Conservation (phyloP, 2,797 vertebrate species). For the Columba guinea region DNA sequence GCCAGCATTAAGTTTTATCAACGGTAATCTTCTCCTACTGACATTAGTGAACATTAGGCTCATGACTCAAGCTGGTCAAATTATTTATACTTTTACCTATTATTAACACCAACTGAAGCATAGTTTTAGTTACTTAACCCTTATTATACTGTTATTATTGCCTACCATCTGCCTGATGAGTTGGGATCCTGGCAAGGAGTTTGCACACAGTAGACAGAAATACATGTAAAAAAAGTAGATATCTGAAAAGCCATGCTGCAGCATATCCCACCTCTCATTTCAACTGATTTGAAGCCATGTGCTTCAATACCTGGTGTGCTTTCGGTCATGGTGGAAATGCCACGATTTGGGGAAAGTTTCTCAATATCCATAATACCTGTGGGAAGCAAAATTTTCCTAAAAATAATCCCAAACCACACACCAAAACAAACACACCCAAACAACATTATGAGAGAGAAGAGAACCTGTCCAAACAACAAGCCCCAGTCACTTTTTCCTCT, state of each 20-base stretch:
- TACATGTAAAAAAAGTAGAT: neutral
- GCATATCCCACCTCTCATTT: neutral
- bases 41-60: neutral
- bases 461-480: too few species aligned
- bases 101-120: neutral
- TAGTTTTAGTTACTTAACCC: neutral
- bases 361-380: neutral
- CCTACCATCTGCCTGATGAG: neutral
- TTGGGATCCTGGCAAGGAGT: neutral
- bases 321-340: rapidly evolving
- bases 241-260: neutral
- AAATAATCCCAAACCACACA: too few species aligned
- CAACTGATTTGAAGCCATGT: neutral
- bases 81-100: neutral
- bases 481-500: neutral
- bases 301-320: rapidly evolving
- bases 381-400: neutral
- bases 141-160: neutral
- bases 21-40: neutral
- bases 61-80: neutral
- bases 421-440: too few species aligned
- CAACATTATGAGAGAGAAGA: neutral
- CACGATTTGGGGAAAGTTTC: neutral
- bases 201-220: neutral
- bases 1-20: neutral